A percentile compares a stretch with the other conserved stretches of the same genome.
phyloP scores from a whole-genome alignment of 2,113 vertebrate species.

The Sinocyclocheilus maitianheensis region DNA sequence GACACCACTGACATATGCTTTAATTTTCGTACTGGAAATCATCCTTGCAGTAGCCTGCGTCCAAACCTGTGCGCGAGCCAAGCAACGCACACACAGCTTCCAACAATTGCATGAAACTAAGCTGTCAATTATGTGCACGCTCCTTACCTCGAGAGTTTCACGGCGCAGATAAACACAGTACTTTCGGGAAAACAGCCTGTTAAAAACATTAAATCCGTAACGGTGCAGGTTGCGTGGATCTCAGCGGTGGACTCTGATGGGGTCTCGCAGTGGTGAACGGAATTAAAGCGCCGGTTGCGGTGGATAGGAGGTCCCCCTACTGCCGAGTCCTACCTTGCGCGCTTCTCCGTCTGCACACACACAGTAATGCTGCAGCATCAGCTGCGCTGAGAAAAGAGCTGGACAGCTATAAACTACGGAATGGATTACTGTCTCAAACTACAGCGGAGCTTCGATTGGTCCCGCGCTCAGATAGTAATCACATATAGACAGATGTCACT shows the following conservation, averaged over 20 bases:
- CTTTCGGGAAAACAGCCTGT: not conserved
- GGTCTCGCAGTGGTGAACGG: slow-evolving; percentile 33
- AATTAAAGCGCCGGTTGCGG: slow-evolving; percentile 16
- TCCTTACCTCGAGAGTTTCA: slow-evolving; percentile 42
- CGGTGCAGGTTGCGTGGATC: not conserved
- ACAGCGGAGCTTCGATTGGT: no score
- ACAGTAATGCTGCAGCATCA: not conserved
- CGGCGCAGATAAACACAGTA: not conserved
- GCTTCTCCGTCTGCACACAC: not conserved
- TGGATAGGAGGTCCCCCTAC: slow-evolving; percentile 41
- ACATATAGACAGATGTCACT: not conserved
- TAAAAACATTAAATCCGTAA: slow-evolving; percentile 38
- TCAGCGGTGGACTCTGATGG: not conserved
- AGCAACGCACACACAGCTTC: not conserved
- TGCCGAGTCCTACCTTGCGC: slow-evolving; percentile 20
- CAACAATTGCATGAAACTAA: slow-evolving; percentile 29
- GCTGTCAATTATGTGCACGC: not conserved
- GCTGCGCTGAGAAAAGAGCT: not conserved
- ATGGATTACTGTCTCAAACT: not conserved
- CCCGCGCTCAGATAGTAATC: not conserved
- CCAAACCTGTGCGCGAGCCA: slow-evolving; percentile 12
- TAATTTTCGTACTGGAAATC: not conserved
- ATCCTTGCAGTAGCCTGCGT: not conserved
- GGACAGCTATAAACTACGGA: slow-evolving; percentile 3
- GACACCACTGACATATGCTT: not conserved